Conservation (phyloP, 1,140 invertebrate genomes). For the Hyposmocoma kahamanoa region DNA sequence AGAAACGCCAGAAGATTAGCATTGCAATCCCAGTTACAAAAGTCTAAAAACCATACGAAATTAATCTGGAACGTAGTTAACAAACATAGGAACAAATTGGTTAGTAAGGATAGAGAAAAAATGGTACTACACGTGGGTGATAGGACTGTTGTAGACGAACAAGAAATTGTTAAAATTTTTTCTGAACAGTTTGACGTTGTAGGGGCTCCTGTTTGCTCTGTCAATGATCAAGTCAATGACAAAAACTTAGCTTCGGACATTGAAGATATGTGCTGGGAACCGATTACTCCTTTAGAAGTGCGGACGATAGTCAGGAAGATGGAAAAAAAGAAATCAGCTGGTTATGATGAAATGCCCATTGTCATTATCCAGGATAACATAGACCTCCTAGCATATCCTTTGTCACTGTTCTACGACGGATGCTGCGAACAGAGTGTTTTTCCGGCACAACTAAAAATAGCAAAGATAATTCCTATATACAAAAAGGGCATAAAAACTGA, state of each 20-base stretch:
- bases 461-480: constrained; percentile 12
- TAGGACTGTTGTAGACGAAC: constrained; percentile 1
- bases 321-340: constrained; percentile 9
- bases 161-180: not conserved
- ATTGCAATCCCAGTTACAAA: constrained; percentile 1
- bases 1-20: constrained; percentile 1
- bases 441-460: constrained; percentile 15
- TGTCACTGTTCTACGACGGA: constrained; percentile 10
- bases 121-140: constrained; percentile 4
- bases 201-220: too few relatives aligned
- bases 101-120: constrained; percentile 6
- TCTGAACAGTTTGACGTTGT: not conserved
- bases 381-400: constrained; percentile 11
- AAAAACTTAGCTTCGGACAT: too few relatives aligned
- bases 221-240: too few relatives aligned
- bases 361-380: constrained; percentile 11
- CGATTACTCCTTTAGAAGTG: not conserved
- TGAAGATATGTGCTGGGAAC: not conserved
- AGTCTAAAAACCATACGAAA: constrained; percentile 3
- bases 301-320: constrained; percentile 3
- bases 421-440: constrained; percentile 8
- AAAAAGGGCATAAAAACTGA: constrained; percentile 14
- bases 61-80: constrained; percentile 13
- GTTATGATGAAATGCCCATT: constrained; percentile 11
- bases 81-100: constrained; percentile 7